Evolutionary conservation across 1,140 invertebrate genomes (phyloP).

Genomic region (Odontomachus brunneus): DNA sequence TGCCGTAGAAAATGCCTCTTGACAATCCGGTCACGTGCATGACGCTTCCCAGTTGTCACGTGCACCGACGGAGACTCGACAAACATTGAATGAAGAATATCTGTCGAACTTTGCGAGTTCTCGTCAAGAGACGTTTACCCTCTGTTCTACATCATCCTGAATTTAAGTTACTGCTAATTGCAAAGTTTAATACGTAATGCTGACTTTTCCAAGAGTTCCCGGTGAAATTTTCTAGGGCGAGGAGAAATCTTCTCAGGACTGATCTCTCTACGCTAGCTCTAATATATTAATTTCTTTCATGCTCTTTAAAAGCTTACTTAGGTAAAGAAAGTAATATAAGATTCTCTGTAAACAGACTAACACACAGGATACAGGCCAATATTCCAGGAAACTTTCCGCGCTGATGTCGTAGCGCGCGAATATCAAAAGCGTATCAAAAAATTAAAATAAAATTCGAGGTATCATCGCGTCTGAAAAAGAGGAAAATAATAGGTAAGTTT

Average conservation of each 20-base stretch:
- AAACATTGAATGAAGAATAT: slow-evolving; percentile 28
- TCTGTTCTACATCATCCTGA: background rate
- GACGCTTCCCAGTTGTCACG: slow-evolving; percentile 21
- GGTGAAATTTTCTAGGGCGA: too few species aligned
- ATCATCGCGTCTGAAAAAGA: background rate
- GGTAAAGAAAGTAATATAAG: slow-evolving; percentile 13
- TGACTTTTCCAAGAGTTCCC: too few species aligned
- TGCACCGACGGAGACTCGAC: background rate
- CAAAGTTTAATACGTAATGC: too few species aligned
- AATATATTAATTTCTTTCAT: background rate
- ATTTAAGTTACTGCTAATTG: background rate
- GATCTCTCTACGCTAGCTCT: too few species aligned
- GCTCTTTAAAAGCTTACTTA: background rate
- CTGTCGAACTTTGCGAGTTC: slow-evolving; percentile 27
- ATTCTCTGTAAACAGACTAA: slow-evolving; percentile 20
- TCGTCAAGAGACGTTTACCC: background rate
- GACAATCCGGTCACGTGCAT: slow-evolving; percentile 67
- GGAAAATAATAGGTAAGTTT: slow-evolving; percentile 57
- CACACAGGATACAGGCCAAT: background rate
- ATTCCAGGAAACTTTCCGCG: background rate
- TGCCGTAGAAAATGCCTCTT: slow-evolving; percentile 28
- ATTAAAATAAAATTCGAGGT: slow-evolving; percentile 37
- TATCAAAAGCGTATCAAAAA: background rate
- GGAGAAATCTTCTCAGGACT: too few species aligned
- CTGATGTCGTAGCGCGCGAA: background rate